Conservation (phyloP, 1,140 invertebrate genomes). For the Cyrtorhinus lividipennis region DNA sequence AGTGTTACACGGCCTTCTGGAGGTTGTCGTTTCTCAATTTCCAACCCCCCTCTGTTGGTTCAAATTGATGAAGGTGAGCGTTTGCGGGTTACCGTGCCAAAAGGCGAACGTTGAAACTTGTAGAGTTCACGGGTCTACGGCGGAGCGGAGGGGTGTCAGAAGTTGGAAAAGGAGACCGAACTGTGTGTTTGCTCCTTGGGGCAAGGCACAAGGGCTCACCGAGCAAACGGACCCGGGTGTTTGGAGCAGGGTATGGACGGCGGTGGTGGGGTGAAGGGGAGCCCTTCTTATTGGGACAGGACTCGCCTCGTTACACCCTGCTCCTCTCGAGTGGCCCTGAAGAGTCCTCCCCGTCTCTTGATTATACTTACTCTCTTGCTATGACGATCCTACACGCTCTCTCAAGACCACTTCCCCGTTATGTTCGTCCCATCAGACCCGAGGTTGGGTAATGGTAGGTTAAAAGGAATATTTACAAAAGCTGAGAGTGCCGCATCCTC, state of each 20-base stretch:
- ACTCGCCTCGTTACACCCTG: not conserved
- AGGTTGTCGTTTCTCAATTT: too few relatives aligned
- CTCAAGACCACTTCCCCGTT: not conserved
- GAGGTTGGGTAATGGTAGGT: slow-evolving; percentile 7
- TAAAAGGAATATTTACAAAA: slow-evolving; percentile 2
- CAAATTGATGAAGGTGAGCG: too few relatives aligned
- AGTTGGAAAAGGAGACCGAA: not conserved
- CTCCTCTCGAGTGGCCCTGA: not conserved
- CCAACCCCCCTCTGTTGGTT: too few relatives aligned
- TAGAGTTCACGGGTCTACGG: too few relatives aligned
- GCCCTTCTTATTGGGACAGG: not conserved
- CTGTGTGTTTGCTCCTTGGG: not conserved
- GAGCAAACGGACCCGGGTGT: too few relatives aligned
- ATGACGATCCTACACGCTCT: slow-evolving; percentile 1
- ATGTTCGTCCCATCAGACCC: not conserved
- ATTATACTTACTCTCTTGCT: slow-evolving; percentile 1
- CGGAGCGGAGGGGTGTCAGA: not conserved
- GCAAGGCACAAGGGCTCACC: too few relatives aligned
- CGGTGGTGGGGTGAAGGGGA: not conserved
- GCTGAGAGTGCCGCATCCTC: not conserved
- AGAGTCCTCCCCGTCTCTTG: not conserved
- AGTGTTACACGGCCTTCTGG: too few relatives aligned
- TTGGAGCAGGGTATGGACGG: too few relatives aligned
- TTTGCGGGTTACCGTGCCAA: too few relatives aligned
- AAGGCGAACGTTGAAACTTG: not conserved